Evolutionary conservation across 2,113 vertebrate species (phyloP).

Genomic region (Platysternon megacephalum): DNA sequence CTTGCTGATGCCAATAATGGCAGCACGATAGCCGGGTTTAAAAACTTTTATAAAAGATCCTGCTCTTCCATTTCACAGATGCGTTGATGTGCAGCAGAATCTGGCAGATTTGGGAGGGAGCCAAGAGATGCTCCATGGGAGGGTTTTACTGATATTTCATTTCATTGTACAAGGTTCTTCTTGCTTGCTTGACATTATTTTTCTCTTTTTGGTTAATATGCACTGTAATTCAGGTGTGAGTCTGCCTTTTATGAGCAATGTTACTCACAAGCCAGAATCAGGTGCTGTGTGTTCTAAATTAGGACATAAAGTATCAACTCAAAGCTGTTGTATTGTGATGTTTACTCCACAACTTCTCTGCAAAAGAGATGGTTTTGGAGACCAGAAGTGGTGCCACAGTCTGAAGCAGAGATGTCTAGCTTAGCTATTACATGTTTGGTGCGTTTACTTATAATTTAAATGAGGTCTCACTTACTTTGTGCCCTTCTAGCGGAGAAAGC

Average conservation of each 20-base stretch:
- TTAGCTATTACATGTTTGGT: background rate
- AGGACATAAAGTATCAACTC: background rate
- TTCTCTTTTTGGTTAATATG: slow-evolving; percentile 32
- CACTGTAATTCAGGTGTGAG: background rate
- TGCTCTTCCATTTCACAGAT: background rate
- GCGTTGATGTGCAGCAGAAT: background rate
- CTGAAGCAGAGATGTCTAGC: background rate
- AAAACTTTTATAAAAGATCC: background rate
- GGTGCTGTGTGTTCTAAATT: background rate
- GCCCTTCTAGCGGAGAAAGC: background rate
- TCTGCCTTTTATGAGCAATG: background rate
- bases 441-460: background rate
- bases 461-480: background rate
- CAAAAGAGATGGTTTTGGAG: background rate
- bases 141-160: slow-evolving; percentile 24
- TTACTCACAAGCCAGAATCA: background rate
- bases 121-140: slow-evolving; percentile 33
- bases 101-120: slow-evolving; percentile 13
- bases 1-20: background rate
- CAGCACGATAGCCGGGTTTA: background rate
- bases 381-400: background rate
- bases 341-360: background rate
- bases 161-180: background rate
- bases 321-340: background rate
- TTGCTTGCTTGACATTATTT: slow-evolving; percentile 35